Evolutionary conservation across 2,888 invertebrate genomes (phyloP).

Genomic region (Temnothorax unifasciatus): DNA sequence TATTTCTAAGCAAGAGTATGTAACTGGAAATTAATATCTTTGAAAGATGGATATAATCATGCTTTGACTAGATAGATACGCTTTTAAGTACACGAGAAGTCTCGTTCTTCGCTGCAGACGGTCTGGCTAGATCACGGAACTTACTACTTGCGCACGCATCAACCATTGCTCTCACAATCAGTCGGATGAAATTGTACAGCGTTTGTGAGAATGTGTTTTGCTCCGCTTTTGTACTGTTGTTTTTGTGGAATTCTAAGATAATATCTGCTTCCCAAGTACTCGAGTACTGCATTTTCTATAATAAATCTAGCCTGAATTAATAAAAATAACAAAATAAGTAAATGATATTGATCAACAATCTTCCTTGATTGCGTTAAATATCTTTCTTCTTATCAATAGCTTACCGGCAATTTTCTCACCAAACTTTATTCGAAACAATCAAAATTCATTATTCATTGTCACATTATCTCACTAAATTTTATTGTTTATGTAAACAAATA

Average conservation of each 20-base stretch:
- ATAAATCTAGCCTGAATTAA: slow-evolving; percentile 8
- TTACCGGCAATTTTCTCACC: not conserved
- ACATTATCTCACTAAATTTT: slow-evolving; percentile 11
- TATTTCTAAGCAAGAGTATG: not conserved
- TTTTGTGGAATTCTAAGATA: not conserved
- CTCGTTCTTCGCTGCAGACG: slow-evolving; percentile 3
- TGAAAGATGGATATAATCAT: not conserved
- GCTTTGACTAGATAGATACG: not conserved
- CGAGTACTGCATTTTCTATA: not conserved
- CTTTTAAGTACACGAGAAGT: not conserved
- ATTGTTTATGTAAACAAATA: slow-evolving; percentile 17
- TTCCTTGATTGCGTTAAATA: not conserved
- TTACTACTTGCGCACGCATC: slow-evolving; percentile 50
- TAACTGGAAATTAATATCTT: not conserved
- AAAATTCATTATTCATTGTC: slow-evolving; percentile 7
- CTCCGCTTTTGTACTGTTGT: not conserved
- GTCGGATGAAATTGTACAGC: not conserved
- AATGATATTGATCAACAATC: not conserved
- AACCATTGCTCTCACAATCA: not conserved
- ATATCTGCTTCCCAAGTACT: not conserved
- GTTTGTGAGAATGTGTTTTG: not conserved
- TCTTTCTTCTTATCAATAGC: not conserved
- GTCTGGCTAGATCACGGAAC: slow-evolving; percentile 41
- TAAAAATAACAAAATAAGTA: not conserved
- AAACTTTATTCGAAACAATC: slow-evolving; percentile 14